Evolutionary conservation across 2,113 vertebrate genomes (phyloP), one percentile per base, ranked within the genome.

Genomic region (Terrapene triunguis): DNA sequence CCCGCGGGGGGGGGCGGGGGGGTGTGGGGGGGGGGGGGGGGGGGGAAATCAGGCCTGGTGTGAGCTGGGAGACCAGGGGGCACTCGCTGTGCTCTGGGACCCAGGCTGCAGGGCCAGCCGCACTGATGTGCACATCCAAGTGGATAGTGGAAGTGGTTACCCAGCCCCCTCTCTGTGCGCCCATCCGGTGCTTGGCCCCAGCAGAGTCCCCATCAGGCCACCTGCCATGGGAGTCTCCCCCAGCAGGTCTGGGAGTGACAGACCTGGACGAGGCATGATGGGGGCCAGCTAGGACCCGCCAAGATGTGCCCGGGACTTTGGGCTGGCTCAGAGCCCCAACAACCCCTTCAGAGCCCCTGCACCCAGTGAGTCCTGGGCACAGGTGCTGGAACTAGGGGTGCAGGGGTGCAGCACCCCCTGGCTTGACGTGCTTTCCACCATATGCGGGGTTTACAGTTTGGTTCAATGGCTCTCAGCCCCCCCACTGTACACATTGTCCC

Each of bases 11-110:
- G n/a, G 44, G 93, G 57, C 82, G 35, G 50, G 50, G 14, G 29
- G n/a, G n/a, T n/a, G n/a, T n/a, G n/a, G n/a, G n/a, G n/a, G 57
- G 84, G 72, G 84, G 93, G 51, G n/a, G 44, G 93, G 57, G 83
- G 35, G 50, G 50, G 14, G 29, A 82, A n/a, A 80, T 55, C 48
- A 14, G 44, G 38, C 11, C 44, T 96, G 91, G 84, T 54, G 12
- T 72, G 48, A 29, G 94, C n/a, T 9, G 89, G 25, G 59, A 79
- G 89, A 76, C 59, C 74, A 53, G 87, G 82, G 44, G 11, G 9
- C n/a, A 17, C 54, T 90, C 76, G 38, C 48, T 85, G 47, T 81
- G 51, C 83, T 87, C 12, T 3, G 1, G 0, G 48, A 65, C 12
- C 76, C 27, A 53, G 27, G n/a, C 74, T 8, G 0, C 59, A 89